Evolutionary conservation across 2,797 vertebrate species (phyloP), one percentile per base, ranked within the genome.

Genomic region (Enteromius afrohamiltoni): DNA sequence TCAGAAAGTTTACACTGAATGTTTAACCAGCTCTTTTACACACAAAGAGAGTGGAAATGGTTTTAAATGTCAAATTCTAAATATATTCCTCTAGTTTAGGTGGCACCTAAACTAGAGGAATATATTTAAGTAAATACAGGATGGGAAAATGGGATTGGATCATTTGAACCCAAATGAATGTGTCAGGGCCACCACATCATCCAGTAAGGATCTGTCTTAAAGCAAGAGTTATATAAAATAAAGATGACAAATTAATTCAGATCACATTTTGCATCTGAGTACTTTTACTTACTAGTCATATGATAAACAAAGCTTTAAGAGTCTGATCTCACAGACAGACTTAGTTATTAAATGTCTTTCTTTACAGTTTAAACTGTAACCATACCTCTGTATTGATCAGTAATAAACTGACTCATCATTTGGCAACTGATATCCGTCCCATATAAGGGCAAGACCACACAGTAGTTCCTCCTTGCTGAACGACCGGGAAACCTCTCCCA

Each of bases 401-500:
- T 77, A 88, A 89, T 73, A 2, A 51, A 89, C 86, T 92, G 90
- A 92, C 86, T 93, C 92, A 92, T 83, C 75, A 40, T 14, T 82
- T 84, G 77, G 83, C 23, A 86, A 67, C 73, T 83, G 87, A 92
- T 91, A 90, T 69, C 49, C 49, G 1, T 84, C 84, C 94, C 94
- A 91, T 95, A 94, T 95, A 93, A 92, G 94, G 94, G 80, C 91
- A 91, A 89, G 90, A 89, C 75, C 90, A 82, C 82, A 75, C 89
- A 87, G 87, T 90, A 75, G 89, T 94, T 93, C 93, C 93, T 93
- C 87, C 90, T 85, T 84, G 82, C 79, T 85, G 89, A 87, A n/a
- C 31, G 85, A 91, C 86, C 92, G 92, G 93, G 93, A 95, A 94
- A 92, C 92, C 94, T 45, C 90, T 93, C 94, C 93, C 92, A 88